Evolutionary conservation across 2,888 invertebrate species (phyloP).

Genomic region (Theretra japonica): DNA sequence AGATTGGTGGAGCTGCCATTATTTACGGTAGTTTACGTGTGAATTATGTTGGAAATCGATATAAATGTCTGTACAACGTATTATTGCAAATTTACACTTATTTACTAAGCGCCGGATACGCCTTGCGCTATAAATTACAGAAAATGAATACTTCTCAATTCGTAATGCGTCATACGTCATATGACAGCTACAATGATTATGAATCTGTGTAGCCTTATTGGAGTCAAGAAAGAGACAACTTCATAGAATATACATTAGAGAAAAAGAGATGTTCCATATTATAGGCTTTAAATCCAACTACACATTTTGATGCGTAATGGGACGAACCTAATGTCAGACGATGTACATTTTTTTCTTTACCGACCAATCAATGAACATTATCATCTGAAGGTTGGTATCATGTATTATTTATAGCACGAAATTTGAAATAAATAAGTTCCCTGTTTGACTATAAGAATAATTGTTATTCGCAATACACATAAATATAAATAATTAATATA

Average conservation of each 20-base stretch:
- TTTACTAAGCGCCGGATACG: slow-evolving; percentile 53
- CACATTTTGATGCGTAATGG: slow-evolving; percentile 32
- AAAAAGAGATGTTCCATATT: slow-evolving; percentile 28
- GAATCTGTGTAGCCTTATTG: neutral
- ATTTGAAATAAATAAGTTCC: too few species aligned
- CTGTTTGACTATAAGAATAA: too few species aligned
- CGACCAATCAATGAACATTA: neutral
- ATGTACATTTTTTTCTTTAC: neutral
- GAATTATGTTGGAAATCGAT: slow-evolving; percentile 34
- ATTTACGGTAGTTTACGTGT: slow-evolving; percentile 42
- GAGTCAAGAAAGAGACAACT: slow-evolving; percentile 31
- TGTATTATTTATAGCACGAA: too few species aligned
- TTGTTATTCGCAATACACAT: too few species aligned
- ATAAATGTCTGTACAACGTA: slow-evolving; percentile 41
- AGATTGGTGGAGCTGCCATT: slow-evolving; percentile 72
- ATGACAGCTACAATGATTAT: slow-evolving; percentile 50
- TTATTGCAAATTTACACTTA: slow-evolving; percentile 49
- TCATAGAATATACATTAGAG: neutral
- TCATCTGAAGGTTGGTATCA: neutral
- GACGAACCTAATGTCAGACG: neutral
- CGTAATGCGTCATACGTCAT: slow-evolving; percentile 73
- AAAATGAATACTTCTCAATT: slow-evolving; percentile 54
- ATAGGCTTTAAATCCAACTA: slow-evolving; percentile 31
- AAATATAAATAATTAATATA: too few species aligned
- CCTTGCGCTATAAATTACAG: slow-evolving; percentile 53